Evolutionary conservation across 2,113 vertebrate genomes (phyloP).

Genomic region (Conger conger): DNA sequence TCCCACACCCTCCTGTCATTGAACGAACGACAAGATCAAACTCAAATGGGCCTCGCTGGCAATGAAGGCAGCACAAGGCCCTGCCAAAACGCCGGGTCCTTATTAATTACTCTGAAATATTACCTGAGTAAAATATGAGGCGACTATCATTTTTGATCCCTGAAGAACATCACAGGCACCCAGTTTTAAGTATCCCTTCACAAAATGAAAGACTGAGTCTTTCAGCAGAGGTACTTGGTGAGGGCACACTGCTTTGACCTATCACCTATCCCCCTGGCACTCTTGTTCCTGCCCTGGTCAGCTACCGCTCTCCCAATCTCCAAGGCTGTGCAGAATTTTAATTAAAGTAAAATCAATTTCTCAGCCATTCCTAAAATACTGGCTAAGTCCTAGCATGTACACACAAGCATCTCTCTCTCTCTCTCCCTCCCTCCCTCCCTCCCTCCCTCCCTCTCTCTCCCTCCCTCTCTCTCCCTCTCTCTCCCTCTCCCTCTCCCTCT

Average conservation of each 20-base stretch:
- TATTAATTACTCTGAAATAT: conserved; percentile 7
- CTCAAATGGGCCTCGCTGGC: conserved; percentile 1
- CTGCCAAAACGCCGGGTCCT: neutral
- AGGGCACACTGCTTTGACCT: neutral
- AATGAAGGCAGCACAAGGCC: neutral
- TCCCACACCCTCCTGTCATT: conserved; percentile 24
- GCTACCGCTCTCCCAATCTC: neutral
- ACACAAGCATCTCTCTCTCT: too few relatives aligned
- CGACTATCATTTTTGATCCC: neutral
- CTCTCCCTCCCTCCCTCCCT: too few relatives aligned
- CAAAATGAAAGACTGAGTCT: neutral
- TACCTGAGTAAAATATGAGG: neutral
- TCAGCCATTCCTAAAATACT: conserved; percentile 50
- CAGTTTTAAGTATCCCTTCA: conserved; percentile 4
- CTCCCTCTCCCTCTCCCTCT: too few relatives aligned
- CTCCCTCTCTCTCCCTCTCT: too few relatives aligned
- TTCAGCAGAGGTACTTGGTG: neutral
- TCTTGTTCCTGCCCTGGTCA: conserved; percentile 13
- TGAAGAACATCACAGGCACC: neutral
- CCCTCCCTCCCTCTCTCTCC: too few relatives aligned
- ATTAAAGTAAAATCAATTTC: conserved; percentile 55
- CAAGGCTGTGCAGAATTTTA: conserved; percentile 47
- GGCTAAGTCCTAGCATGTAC: conserved; percentile 17
- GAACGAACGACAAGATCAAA: conserved; percentile 9
- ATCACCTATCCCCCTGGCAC: neutral